phyloP scores from a whole-genome alignment of 2,888 invertebrate species.

The Dryadula phaetusa region DNA sequence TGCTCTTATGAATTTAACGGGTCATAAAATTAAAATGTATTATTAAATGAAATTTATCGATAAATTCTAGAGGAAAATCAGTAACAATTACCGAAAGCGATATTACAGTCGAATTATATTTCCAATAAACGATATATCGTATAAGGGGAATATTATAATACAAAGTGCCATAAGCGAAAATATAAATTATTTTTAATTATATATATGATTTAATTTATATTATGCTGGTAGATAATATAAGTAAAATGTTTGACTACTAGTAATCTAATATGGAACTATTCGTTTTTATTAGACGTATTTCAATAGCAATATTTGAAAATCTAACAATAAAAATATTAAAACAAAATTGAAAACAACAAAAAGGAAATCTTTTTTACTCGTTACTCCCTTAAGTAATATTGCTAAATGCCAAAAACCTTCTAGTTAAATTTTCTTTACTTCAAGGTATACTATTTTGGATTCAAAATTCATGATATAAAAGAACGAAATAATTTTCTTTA shows the following conservation, averaged over 20 bases:
- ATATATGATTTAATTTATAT: background rate
- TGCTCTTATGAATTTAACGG: background rate
- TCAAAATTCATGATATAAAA: background rate
- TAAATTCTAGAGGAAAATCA: background rate
- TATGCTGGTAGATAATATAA: no score
- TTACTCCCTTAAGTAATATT: no score
- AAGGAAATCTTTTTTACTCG: no score
- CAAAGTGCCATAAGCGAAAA: background rate
- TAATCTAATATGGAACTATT: no score
- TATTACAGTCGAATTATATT: background rate
- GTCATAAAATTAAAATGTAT: constrained; percentile 3
- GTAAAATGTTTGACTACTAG: no score
- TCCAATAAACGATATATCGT: background rate
- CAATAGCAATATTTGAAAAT: no score
- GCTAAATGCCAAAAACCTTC: no score
- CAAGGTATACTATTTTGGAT: background rate
- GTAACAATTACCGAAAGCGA: background rate
- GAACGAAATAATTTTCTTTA: background rate
- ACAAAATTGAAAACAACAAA: no score
- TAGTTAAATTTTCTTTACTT: no score
- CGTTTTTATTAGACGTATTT: no score
- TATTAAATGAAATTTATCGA: background rate
- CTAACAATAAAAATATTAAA: no score
- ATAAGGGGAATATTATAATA: background rate
- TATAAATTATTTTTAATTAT: background rate